These are phyloP conservation scores for Prolemur simus DNA, from an alignment of 2,113 vertebrate genomes.

Conservation along the genomic window DNA sequence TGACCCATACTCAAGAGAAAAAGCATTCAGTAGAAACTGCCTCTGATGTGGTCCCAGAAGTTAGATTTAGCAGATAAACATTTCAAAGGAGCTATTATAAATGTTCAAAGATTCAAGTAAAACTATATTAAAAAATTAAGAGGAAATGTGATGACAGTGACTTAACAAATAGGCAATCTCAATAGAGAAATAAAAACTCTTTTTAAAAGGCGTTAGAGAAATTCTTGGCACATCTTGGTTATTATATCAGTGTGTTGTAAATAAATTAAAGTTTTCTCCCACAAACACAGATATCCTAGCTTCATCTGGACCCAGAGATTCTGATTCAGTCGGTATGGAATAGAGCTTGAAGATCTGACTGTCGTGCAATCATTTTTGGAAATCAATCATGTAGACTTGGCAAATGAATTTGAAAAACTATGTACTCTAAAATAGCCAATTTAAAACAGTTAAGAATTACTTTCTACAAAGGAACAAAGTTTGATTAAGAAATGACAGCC, in stretches of 20 bases:
- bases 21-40: not conserved
- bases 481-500: not conserved
- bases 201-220: slow-evolving; percentile 46
- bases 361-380: not conserved
- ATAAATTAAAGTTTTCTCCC: not conserved
- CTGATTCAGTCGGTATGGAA: not conserved
- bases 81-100: slow-evolving; percentile 47
- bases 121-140: slow-evolving; percentile 54
- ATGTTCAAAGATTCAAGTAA: slow-evolving; percentile 52
- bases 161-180: slow-evolving; percentile 39
- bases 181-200: slow-evolving; percentile 36
- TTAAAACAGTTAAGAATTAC: not conserved
- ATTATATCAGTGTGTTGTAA: not conserved
- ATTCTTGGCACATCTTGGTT: slow-evolving; percentile 1
- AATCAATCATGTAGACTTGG: not conserved
- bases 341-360: not conserved
- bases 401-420: not conserved
- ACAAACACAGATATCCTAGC: not conserved
- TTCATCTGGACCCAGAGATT: not conserved
- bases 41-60: not conserved
- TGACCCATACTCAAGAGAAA: slow-evolving; percentile 12
- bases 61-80: slow-evolving; percentile 35
- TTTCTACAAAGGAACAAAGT: not conserved
- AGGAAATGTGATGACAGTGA: slow-evolving; percentile 32
- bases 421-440: not conserved